Evolutionary conservation across 2,888 invertebrate genomes (phyloP).

Genomic region (Empis stercorea): DNA sequence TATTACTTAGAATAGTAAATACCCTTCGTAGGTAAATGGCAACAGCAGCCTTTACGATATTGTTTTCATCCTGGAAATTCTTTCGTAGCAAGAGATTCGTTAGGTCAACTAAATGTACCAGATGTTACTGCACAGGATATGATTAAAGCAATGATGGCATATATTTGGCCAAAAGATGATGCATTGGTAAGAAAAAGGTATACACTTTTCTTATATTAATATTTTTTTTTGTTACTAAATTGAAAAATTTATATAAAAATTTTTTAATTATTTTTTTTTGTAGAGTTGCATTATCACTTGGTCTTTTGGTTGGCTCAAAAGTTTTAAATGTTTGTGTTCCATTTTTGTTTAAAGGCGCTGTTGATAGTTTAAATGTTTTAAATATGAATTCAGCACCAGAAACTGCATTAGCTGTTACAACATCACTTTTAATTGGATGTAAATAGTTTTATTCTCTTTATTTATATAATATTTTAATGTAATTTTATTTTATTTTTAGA

Average conservation of each 20-base stretch:
- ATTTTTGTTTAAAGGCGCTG: conserved; percentile 86
- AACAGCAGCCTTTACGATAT: conserved; percentile 42
- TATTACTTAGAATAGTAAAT: conserved; percentile 33
- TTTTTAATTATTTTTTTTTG: no score
- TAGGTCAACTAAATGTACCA: conserved; percentile 48
- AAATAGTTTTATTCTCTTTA: conserved; percentile 36
- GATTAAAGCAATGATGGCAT: conserved; percentile 74
- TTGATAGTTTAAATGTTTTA: conserved; percentile 63
- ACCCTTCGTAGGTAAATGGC: conserved; percentile 30
- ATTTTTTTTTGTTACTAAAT: no score
- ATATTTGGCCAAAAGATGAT: conserved; percentile 88
- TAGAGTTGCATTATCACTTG: conserved; percentile 73
- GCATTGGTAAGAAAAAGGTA: conserved; percentile 28
- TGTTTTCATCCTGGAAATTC: conserved; percentile 88
- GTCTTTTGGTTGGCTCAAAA: conserved; percentile 70
- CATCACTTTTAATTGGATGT: conserved; percentile 80
- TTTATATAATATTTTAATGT: not conserved
- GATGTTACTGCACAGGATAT: conserved; percentile 63
- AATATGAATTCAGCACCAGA: conserved; percentile 68
- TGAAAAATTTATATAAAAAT: no score
- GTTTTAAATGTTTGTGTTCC: conserved; percentile 85
- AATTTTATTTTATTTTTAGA: conserved; percentile 52
- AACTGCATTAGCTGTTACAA: conserved; percentile 63
- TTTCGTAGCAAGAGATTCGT: conserved; percentile 37
- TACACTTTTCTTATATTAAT: not conserved